A percentile compares a stretch with the other conserved stretches of the same genome.
These are phyloP conservation scores for Neocrepidodera transversa DNA, from an alignment of 2,888 invertebrate genomes.

Conservation along the genomic window DNA sequence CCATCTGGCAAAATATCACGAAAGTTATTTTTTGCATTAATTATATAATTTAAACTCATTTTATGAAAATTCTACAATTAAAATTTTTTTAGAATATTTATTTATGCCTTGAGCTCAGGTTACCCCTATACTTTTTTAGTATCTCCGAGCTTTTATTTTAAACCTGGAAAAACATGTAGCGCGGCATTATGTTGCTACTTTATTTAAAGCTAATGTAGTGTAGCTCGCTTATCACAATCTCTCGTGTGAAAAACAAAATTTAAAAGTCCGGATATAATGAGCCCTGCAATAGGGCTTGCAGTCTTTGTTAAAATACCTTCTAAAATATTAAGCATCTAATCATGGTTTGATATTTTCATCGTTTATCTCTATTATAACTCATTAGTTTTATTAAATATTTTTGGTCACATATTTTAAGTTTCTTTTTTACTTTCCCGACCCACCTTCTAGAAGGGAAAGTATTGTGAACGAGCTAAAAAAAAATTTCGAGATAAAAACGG, in stretches of 20 bases:
- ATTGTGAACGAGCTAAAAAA: no score
- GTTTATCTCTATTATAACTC: not conserved
- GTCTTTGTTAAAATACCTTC: not conserved
- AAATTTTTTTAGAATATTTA: no score
- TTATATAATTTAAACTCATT: no score
- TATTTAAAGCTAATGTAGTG: conserved; percentile 32
- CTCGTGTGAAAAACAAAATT: conserved; percentile 29
- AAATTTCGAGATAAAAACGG: no score
- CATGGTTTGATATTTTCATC: not conserved
- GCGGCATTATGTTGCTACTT: conserved; percentile 26
- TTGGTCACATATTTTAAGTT: no score
- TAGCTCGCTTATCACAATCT: conserved; percentile 27
- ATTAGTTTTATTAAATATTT: not conserved
- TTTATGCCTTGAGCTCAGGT: not conserved
- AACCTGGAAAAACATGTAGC: conserved; percentile 24
- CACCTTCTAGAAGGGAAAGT: no score
- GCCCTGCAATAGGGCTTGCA: not conserved
- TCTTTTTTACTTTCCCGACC: no score
- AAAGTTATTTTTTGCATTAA: no score
- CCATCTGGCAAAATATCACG: no score
- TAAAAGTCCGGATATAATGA: conserved; percentile 22
- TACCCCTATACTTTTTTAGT: not conserved
- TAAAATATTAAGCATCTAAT: not conserved
- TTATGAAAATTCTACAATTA: no score
- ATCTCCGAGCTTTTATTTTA: conserved; percentile 21